Conservation (phyloP, 2,888 invertebrate genomes). For the Scelioninae gen. 2 region DNA sequence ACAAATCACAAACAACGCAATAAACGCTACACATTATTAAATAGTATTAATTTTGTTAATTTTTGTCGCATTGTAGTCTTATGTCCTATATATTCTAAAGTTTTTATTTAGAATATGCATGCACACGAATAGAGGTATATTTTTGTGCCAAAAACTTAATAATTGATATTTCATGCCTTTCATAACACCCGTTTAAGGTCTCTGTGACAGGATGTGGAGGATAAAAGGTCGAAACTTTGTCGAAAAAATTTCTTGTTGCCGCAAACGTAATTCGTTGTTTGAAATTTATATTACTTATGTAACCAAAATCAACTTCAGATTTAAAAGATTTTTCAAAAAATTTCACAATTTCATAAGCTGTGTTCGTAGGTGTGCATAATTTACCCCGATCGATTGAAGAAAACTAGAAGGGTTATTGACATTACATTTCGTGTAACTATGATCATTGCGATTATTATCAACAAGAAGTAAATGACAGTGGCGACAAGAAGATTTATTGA, state of each 20-base stretch:
- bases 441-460: too few relatives aligned
- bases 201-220: constrained; percentile 14
- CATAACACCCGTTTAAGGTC: background rate
- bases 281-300: constrained; percentile 4
- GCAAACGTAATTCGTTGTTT: constrained; percentile 5
- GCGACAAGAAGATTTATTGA: constrained; percentile 14
- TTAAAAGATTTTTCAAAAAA: constrained; percentile 17
- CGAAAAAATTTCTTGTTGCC: constrained; percentile 9
- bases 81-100: constrained; percentile 14
- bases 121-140: constrained; percentile 1
- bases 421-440: background rate
- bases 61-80: constrained; percentile 20
- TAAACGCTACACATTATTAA: constrained; percentile 17
- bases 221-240: background rate
- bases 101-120: constrained; percentile 5
- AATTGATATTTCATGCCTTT: constrained; percentile 17
- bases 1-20: too few relatives aligned
- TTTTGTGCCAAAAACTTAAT: constrained; percentile 1
- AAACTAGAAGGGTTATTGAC: constrained; percentile 1
- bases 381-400: constrained; percentile 25
- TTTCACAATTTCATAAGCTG: constrained; percentile 13
- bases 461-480: too few relatives aligned
- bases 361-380: constrained; percentile 9
- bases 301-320: constrained; percentile 9
- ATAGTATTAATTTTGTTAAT: constrained; percentile 11